Evolutionary conservation across 2,888 invertebrate species (phyloP), one percentile per base, ranked within the genome.

Genomic region (Troilus luridus): DNA sequence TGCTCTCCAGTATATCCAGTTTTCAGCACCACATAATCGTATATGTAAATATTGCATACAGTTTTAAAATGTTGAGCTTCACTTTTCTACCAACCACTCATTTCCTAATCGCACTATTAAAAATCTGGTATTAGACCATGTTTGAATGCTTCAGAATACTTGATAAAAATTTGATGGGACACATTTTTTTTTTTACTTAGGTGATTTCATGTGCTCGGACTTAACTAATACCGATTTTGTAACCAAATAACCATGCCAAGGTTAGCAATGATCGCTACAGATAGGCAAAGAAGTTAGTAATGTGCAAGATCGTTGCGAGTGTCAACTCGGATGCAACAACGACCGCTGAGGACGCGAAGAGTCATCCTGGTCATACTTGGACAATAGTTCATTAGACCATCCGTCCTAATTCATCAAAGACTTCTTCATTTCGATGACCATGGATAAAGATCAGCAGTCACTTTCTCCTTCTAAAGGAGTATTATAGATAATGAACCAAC

Each of bases 341-440:
- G n/a, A n/a, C n/a, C n/a, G n/a, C n/a, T 0, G 72, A 77, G 27
- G 72, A 77, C 72, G 41, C 72, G 7, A 14, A 41, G 17, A 77
- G 2, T 77, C 72, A 77, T 77, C 72, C 41, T 77, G 72, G 72
- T 77, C 72, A 77, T 77, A 77, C 72, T 77, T 77, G 72, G 72
- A 77, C 72, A 77, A 77, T 77, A 27, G 72, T 41, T 77, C 72
- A 77, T 77, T 77, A 77, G 41, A 7, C 41, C 17, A 27, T 6
- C 17, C 41, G 72, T 77, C 72, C 72, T 8, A 77, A 41, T 77
- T 77, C 72, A 41, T 67, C 67, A 67, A 24, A 67, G 67, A 14
- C 24, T 67, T 67, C 67, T 67, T 77, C 72, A 17, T 41, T 77
- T 77, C 27, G 72, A 77, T 77, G 72, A 77, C 72, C 72, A 41